Conservation (phyloP, 2,797 vertebrate species). For the Chelon auratus region DNA sequence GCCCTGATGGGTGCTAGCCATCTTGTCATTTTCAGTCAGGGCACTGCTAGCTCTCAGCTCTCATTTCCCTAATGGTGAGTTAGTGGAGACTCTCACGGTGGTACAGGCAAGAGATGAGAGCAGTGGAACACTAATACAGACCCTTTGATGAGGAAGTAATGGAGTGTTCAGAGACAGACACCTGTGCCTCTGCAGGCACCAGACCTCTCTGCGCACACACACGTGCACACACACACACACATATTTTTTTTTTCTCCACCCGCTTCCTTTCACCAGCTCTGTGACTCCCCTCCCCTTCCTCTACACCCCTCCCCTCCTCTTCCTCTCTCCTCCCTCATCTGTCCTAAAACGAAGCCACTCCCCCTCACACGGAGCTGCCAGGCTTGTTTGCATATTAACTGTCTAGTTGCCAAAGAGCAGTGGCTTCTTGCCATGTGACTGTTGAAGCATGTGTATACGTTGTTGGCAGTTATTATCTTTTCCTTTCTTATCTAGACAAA, state of each 20-base stretch:
- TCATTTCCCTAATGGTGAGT: slow-evolving; percentile 72
- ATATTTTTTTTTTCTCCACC: slow-evolving; percentile 22
- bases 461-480: slow-evolving; percentile 21
- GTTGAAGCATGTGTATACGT: slow-evolving; percentile 59
- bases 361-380: slow-evolving; percentile 70
- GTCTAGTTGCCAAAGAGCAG: slow-evolving; percentile 80
- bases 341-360: slow-evolving; percentile 76
- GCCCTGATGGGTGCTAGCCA: slow-evolving; percentile 28
- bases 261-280: slow-evolving; percentile 60
- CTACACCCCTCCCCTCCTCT: slow-evolving; percentile 34
- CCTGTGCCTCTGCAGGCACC: slow-evolving; percentile 74
- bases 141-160: slow-evolving; percentile 80
- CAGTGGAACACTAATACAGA: slow-evolving; percentile 61
- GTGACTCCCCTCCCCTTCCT: slow-evolving; percentile 52
- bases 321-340: slow-evolving; percentile 60
- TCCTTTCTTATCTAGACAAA: slow-evolving; percentile 5
- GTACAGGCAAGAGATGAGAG: slow-evolving; percentile 57
- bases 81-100: slow-evolving; percentile 53
- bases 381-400: slow-evolving; percentile 88
- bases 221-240: slow-evolving; percentile 8
- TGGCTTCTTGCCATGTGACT: slow-evolving; percentile 74
- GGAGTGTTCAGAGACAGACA: slow-evolving; percentile 77
- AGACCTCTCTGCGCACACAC: slow-evolving; percentile 14
- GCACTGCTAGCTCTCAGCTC: slow-evolving; percentile 41
- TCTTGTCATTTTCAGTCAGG: slow-evolving; percentile 52